Evolutionary conservation across 2,113 vertebrate genomes (phyloP), one percentile per base, ranked within the genome.

Genomic region (Poeciliopsis retropinna): DNA sequence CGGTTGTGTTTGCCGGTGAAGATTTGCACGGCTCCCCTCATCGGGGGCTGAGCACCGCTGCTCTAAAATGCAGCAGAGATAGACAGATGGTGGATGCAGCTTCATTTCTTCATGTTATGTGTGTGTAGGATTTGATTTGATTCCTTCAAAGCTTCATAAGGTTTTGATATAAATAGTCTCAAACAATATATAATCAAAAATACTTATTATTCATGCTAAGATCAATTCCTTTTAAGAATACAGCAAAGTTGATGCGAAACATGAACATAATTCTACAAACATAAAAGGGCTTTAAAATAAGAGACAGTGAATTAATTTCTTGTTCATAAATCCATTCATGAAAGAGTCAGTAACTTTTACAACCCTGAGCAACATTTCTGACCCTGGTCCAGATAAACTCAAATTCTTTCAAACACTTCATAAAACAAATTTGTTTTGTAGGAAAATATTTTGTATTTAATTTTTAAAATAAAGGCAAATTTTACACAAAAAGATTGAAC

Each of bases 21-120:
- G 79, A 67, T 63, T n/a, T 78, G 81, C 73, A 37, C 47, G 67
- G 54, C 78, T 87, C 85, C 73, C 81, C 68, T n/a, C 68, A 77
- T 78, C 27, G 0, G 60, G 37, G 71, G 78, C 68, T 22, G 63
- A 64, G 73, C 7, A 4, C 63, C 70, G 72, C 64, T 31, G 31
- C 32, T 89, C 65, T 57, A 69, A 80, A n/a, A 79, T 71, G 66
- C 60, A 22, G 27, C 0, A 2, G 44, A 70, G 34, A 2, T 51
- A 44, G 65, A 62, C 44, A 51, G 64, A 68, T 67, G 71, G 64
- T 60, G 61, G 34, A 65, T n/a, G 2, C 29, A 30, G 7, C 12
- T 60, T 75, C 34, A 30, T 61, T 30, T 64, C 61, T 10, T 37
- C 66, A 5, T 17, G 28, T 29, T 29, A 29, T 29, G 12, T 61